Percentiles rank a stretch among this genome's conserved stretches.
Conservation (phyloP, 2,888 invertebrate species). For the Tipula helvola region DNA sequence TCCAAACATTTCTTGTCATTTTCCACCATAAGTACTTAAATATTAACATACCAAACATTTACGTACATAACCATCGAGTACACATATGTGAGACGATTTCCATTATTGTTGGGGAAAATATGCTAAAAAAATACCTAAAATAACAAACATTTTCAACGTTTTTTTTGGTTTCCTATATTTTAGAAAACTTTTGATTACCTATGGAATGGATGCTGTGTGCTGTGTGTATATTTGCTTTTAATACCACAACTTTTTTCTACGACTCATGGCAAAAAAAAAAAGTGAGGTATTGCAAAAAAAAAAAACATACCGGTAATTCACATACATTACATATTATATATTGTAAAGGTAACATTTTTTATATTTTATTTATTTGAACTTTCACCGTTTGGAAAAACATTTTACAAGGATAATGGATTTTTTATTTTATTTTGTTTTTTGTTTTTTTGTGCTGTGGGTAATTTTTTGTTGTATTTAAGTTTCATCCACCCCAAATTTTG, state of each 20-base stretch:
- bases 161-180: not conserved
- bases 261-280: not conserved
- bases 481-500: not conserved
- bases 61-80: not conserved
- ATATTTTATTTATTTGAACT: not conserved
- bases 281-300: not conserved
- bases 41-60: not conserved
- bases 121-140: not conserved
- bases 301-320: not conserved
- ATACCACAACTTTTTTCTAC: not conserved
- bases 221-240: not conserved
- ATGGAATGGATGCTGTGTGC: not conserved
- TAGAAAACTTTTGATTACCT: not conserved
- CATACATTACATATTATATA: not conserved
- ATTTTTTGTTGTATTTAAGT: not conserved
- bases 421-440: not conserved
- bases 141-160: not conserved
- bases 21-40: not conserved
- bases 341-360: not conserved
- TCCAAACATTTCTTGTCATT: not conserved
- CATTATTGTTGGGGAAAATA: not conserved
- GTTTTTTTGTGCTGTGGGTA: not conserved
- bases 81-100: not conserved
- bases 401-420: slow-evolving; percentile 4
- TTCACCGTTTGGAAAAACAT: not conserved